Base-by-base conservation (phyloP, 1,140 invertebrate species). In the Adelges cooleyi region DNA sequence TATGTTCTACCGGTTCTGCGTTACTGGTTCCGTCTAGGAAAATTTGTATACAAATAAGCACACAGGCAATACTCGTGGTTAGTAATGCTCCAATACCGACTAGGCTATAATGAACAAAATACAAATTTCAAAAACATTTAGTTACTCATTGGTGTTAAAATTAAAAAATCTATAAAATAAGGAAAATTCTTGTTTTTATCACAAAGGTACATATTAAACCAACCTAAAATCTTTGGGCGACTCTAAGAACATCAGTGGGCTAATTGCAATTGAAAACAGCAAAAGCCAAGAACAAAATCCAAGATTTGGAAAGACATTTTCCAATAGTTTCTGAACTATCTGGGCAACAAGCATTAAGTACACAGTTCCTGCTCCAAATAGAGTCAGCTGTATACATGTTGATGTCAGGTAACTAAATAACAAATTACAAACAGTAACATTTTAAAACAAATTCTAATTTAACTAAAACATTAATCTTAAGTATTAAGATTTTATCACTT, bases 171-270 rank as follows among this genome's bases (percentile, higher is more conserved):
- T n/a, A n/a, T n/a, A n/a, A n/a, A n/a, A n/a, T n/a, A n/a, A n/a
- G n/a, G n/a, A n/a, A n/a, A n/a, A n/a, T n/a, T n/a, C n/a, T n/a
- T n/a, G n/a, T n/a, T n/a, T n/a, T n/a, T n/a, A n/a, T n/a, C n/a
- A n/a, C n/a, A n/a, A n/a, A n/a, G n/a, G n/a, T n/a, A n/a, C n/a
- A n/a, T n/a, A n/a, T n/a, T n/a, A n/a, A n/a, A n/a, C n/a, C n/a
- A n/a, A 85, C 85, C 81, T 81, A 72, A 86, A 86, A 69, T 87
- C 83, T 71, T 84, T 84, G 2, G 87, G 86, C 5, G 84, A 82
- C 33, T 84, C 85, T 1, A 86, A 77, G 76, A 85, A 84, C 68
- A 83, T 81, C 0, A 83, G 71, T 0, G 85, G 84, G 8, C 79
- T 80, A 51, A 89, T 75, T 0, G 78, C 70, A 1, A 76, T 73